Evolutionary conservation across 2,113 vertebrate genomes (phyloP).

Genomic region (Channa argus): DNA sequence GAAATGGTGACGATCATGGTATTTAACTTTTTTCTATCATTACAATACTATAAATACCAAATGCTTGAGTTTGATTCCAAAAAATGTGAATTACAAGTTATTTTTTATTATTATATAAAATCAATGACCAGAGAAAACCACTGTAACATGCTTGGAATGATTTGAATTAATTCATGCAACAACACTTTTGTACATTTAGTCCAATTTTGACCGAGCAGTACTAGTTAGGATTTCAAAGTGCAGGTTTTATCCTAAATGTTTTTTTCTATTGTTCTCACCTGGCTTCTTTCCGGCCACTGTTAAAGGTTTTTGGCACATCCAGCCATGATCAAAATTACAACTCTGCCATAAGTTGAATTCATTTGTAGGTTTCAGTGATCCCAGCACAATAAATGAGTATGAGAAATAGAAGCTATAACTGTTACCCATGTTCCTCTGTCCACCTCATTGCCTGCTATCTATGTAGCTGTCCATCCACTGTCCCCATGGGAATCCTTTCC

Average conservation of each 20-base stretch:
- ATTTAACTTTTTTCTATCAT: too few species aligned
- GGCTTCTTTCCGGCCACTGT: neutral
- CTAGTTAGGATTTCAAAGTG: neutral
- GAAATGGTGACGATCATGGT: too few species aligned
- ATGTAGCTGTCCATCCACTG: slow-evolving; percentile 71
- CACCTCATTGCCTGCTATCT: slow-evolving; percentile 73
- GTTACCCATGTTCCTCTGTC: slow-evolving; percentile 68
- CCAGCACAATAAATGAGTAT: slow-evolving; percentile 56
- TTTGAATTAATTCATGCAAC: neutral
- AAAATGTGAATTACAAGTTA: too few species aligned
- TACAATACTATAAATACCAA: too few species aligned
- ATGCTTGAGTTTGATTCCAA: too few species aligned
- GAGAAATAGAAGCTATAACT: slow-evolving; percentile 65
- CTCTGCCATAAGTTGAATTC: slow-evolving; percentile 58
- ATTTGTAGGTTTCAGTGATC: slow-evolving; percentile 65
- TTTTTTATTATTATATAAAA: too few species aligned
- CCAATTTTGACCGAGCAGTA: neutral
- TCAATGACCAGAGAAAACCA: too few species aligned
- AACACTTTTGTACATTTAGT: neutral
- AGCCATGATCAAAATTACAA: slow-evolving; percentile 61
- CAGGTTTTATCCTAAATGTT: neutral
- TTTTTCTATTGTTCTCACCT: too few species aligned
- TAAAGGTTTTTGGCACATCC: slow-evolving; percentile 51
- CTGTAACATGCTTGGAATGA: too few species aligned
- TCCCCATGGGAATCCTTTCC: slow-evolving; percentile 69